Evolutionary conservation across 2,888 invertebrate genomes (phyloP), one percentile per base, ranked within the genome.

Genomic region (Nomada flava): DNA sequence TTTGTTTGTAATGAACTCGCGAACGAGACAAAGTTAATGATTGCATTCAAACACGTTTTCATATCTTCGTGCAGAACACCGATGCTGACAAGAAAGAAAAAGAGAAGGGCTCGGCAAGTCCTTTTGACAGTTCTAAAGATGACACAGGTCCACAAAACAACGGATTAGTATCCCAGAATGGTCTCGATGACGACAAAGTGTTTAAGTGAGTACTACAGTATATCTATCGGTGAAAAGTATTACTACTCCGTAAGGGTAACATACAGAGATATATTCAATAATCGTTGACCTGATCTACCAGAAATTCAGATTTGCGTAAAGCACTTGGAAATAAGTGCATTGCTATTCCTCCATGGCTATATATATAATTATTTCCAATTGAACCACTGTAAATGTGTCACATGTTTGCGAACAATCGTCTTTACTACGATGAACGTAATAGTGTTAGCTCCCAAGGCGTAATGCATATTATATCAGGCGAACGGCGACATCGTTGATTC

Each of bases 181-280:
- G 96, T 87, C 95, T 97, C 88, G 98, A 98, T 90, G 98, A 98
- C 91, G 98, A 98, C 91, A 98, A 97, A 95, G 97, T 97, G 89
- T 98, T 97, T 94, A 98, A 98, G 98, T 98, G 94, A 96, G 97
- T 96, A 63, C 55, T 15, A 4, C 15, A 26, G 36, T 13, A 36
- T 15, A 4, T 3, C 26, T 15, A 5, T 1, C 2, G 23, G 26
- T 2, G n/a, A 50, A 64, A 50, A 15, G 15, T 47, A 47, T 47
- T 47, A 47, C 47, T 47, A 15, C 47, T 47, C 13, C 10, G 4
- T 15, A 20, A 11, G 7, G 44, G 18, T 29, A 23, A 18, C 3
- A 18, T 20, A n/a, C n/a, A 11, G n/a, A 13, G 15, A 55, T n/a
- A 10, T 13, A 57, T 47, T 47, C 15, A n/a, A 62, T 62, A 1